These are phyloP conservation scores for Lepidotrigona ventralis DNA, from an alignment of 1,140 invertebrate genomes.

Conservation along the genomic window DNA sequence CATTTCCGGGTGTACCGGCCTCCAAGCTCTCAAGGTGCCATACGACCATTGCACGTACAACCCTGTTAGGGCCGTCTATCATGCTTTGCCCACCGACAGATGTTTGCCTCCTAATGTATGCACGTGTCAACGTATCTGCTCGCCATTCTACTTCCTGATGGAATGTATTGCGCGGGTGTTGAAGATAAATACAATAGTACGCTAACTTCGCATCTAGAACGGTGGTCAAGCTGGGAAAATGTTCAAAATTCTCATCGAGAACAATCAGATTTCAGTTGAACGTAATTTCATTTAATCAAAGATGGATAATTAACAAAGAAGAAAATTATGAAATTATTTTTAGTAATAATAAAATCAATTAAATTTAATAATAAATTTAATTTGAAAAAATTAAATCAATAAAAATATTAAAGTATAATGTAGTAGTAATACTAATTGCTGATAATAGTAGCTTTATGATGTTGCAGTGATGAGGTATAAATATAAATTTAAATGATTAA, in stretches of 20 bases:
- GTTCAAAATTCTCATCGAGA: not conserved
- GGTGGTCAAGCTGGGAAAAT: constrained; percentile 47
- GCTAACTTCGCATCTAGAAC: constrained; percentile 32
- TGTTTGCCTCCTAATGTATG: constrained; percentile 74
- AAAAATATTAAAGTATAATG: not conserved
- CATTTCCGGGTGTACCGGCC: constrained; percentile 42
- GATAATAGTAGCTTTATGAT: not conserved
- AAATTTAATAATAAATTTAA: not conserved
- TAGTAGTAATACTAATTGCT: not conserved
- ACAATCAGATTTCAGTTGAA: not conserved
- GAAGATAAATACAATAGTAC: constrained; percentile 45
- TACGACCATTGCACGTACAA: constrained; percentile 55
- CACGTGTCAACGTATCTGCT: constrained; percentile 72
- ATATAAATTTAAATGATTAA: too few relatives aligned
- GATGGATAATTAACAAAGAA: not conserved
- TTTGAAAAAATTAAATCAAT: not conserved
- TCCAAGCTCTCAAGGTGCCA: constrained; percentile 63
- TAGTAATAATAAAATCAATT: not conserved
- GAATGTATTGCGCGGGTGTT: constrained; percentile 41
- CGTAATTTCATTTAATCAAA: not conserved
- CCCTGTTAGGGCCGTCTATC: constrained; percentile 63
- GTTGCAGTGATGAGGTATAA: not conserved
- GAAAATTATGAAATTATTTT: not conserved
- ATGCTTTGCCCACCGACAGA: constrained; percentile 69
- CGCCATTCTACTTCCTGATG: constrained; percentile 63